Percentiles rank a stretch among this genome's conserved stretches.
These are phyloP conservation scores for Ophioninae sp. DNA, from an alignment of 2,888 invertebrate genomes.

Conservation along the genomic window DNA sequence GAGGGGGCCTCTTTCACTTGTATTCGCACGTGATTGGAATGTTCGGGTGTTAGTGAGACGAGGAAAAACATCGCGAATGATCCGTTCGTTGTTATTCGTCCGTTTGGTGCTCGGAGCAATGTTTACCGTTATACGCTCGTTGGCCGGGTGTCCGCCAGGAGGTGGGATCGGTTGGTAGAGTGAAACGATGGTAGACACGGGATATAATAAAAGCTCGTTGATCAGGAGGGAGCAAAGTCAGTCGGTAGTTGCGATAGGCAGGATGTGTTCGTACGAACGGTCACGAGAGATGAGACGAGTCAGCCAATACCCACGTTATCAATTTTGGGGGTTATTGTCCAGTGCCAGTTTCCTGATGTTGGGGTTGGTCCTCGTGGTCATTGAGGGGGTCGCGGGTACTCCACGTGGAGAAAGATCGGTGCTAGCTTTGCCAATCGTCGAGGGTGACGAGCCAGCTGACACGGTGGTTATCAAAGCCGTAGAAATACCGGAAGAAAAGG, in stretches of 20 bases:
- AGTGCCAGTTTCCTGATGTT: constrained; percentile 24
- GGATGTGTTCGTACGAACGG: constrained; percentile 45
- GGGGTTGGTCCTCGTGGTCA: neutral
- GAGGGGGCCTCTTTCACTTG: neutral
- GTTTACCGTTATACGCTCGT: constrained; percentile 47
- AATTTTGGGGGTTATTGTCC: constrained; percentile 33
- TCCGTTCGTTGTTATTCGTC: neutral
- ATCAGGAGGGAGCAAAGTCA: constrained; percentile 41
- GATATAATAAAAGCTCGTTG: constrained; percentile 56
- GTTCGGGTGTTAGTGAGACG: neutral
- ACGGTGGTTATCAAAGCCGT: constrained; percentile 67
- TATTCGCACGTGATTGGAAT: constrained; percentile 50
- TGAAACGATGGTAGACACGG: neutral
- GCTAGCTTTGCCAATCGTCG: constrained; percentile 63
- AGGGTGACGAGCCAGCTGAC: constrained; percentile 66
- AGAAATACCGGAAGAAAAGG: constrained; percentile 76
- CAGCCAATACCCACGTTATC: constrained; percentile 1
- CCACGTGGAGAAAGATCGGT: constrained; percentile 6
- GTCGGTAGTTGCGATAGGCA: constrained; percentile 4
- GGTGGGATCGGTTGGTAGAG: neutral
- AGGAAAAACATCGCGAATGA: neutral
- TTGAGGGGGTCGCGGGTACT: constrained; percentile 45
- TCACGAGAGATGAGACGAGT: constrained; percentile 19
- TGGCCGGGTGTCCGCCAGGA: neutral
- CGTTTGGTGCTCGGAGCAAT: neutral